Percentiles rank a stretch among this genome's conserved stretches.
phyloP scores from a whole-genome alignment of 2,888 invertebrate species.

The Andrena hattorfiana region DNA sequence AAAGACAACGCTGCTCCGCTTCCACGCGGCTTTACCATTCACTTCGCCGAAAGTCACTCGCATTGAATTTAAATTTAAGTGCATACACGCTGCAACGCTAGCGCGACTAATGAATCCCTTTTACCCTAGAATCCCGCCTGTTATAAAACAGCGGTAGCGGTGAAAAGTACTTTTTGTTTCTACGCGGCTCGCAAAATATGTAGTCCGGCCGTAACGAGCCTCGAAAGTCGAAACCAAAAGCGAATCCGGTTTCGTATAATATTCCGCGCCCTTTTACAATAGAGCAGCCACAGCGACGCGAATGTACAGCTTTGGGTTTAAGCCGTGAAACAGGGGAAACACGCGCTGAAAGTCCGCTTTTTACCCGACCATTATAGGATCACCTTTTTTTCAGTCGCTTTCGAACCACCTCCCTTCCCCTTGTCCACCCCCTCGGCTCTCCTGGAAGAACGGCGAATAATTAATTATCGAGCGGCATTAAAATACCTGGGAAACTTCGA shows the following conservation, averaged over 20 bases:
- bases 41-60: not conserved
- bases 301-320: not conserved
- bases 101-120: slow-evolving; percentile 36
- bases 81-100: no score
- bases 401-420: not conserved
- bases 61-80: slow-evolving; percentile 8
- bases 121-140: slow-evolving; percentile 12
- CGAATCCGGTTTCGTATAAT: not conserved
- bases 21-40: not conserved
- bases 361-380: slow-evolving; percentile 22
- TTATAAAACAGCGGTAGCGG: not conserved
- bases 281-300: not conserved
- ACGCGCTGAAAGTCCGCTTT: not conserved
- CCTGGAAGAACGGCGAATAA: slow-evolving; percentile 45
- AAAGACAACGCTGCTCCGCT: not conserved
- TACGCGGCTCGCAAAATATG: not conserved
- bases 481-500: slow-evolving; percentile 54
- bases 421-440: slow-evolving; percentile 21
- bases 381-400: slow-evolving; percentile 27
- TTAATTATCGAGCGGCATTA: slow-evolving; percentile 63
- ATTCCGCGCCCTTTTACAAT: not conserved
- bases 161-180: slow-evolving; percentile 28
- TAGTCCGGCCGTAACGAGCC: not conserved
- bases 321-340: not conserved
- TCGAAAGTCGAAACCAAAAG: not conserved